Conservation (phyloP, 2,797 vertebrate species). For the Sardinella longiceps region DNA sequence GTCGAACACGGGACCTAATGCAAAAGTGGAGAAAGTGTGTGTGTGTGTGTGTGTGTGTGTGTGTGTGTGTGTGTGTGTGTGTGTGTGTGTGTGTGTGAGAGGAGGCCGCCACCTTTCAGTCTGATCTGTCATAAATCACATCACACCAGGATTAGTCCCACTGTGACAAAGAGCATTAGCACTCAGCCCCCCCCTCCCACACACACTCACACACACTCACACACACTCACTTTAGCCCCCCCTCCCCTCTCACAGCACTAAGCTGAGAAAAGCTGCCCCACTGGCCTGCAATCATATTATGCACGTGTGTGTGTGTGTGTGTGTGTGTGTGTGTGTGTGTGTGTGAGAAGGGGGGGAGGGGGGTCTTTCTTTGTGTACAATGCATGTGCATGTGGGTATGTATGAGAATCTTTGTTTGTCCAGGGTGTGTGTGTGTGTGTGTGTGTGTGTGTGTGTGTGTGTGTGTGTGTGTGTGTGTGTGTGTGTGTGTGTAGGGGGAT, state of each 20-base stretch:
- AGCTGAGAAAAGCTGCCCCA: constrained; percentile 22
- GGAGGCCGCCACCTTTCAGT: neutral
- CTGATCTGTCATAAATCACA: constrained; percentile 30
- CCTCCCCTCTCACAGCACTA: neutral
- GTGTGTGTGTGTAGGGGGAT: neutral
- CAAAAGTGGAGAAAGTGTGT: neutral
- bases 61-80: neutral
- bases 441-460: neutral
- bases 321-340: neutral
- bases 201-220: too few relatives aligned
- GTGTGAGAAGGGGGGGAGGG: too few relatives aligned
- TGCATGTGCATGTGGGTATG: neutral
- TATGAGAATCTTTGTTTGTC: neutral
- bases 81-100: neutral
- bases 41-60: neutral
- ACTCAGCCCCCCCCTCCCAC: neutral
- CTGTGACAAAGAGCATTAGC: neutral
- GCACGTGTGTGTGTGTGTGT: neutral
- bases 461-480: neutral
- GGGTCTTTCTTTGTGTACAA: too few relatives aligned
- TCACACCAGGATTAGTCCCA: constrained; percentile 26
- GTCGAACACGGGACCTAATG: too few relatives aligned
- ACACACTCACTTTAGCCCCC: too few relatives aligned
- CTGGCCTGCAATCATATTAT: neutral
- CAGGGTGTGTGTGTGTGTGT: too few relatives aligned